These are phyloP conservation scores for Sebastiscus albofasciatus DNA, from an alignment of 2,797 vertebrate genomes.

Conservation along the genomic window DNA sequence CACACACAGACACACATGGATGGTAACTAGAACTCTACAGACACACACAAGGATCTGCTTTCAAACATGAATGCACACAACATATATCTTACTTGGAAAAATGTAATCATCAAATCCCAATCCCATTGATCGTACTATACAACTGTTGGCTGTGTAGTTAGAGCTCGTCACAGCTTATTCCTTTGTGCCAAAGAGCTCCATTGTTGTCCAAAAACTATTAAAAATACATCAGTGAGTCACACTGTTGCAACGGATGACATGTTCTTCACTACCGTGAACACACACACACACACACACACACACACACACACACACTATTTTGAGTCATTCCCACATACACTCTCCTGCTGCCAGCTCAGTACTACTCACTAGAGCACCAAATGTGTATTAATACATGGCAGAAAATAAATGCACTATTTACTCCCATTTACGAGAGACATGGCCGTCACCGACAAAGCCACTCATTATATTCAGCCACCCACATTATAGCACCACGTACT, in stretches of 20 bases:
- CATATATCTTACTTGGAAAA: not conserved
- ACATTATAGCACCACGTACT: not conserved
- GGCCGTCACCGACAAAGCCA: constrained; percentile 10
- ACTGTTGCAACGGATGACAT: constrained; percentile 14
- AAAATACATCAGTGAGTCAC: constrained; percentile 24
- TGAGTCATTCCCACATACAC: constrained; percentile 8
- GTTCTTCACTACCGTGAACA: constrained; percentile 11
- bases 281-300: not conserved
- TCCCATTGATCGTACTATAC: not conserved
- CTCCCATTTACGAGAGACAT: constrained; percentile 1
- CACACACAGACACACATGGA: constrained; percentile 10
- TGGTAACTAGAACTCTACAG: not conserved
- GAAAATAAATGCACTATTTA: constrained; percentile 37
- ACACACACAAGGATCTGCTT: not conserved
- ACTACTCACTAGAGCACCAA: constrained; percentile 22
- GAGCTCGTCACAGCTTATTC: not conserved
- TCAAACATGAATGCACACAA: not conserved
- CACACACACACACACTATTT: constrained; percentile 1
- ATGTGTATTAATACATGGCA: constrained; percentile 19
- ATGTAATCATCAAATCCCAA: not conserved
- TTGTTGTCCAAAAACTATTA: constrained; percentile 36
- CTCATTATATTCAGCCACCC: constrained; percentile 1
- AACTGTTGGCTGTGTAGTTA: not conserved
- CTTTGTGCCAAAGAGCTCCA: not conserved
- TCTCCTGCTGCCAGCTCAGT: constrained; percentile 12